A percentile compares a stretch with the other conserved stretches of the same genome.
These are phyloP conservation scores for Drosophila gunungcola DNA, from an alignment of 1,140 invertebrate genomes.

Conservation along the genomic window DNA sequence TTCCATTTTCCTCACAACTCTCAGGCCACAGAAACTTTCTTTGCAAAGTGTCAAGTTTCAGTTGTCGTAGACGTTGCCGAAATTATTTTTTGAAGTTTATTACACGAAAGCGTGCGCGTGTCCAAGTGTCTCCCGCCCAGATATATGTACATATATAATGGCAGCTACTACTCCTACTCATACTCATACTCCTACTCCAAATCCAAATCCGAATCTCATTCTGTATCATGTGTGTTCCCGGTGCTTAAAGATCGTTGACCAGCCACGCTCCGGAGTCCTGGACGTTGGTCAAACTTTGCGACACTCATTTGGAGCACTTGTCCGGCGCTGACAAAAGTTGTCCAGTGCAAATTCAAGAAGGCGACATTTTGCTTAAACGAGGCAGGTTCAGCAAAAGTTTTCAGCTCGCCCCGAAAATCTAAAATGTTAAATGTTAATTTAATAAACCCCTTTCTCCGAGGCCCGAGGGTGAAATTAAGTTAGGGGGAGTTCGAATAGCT, in stretches of 20 bases:
- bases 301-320: slow-evolving; percentile 64
- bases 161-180: slow-evolving; percentile 14
- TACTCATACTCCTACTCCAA: not conserved
- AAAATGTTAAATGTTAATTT: slow-evolving; percentile 64
- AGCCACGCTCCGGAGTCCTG: slow-evolving; percentile 1
- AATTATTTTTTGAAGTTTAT: slow-evolving; percentile 82
- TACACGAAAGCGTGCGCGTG: slow-evolving; percentile 53
- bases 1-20: slow-evolving; percentile 44
- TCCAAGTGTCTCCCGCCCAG: slow-evolving; percentile 34
- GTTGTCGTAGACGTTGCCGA: slow-evolving; percentile 73
- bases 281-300: slow-evolving; percentile 43
- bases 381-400: slow-evolving; percentile 43
- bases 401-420: slow-evolving; percentile 9
- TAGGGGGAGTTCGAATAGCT: slow-evolving; percentile 1
- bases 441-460: slow-evolving; percentile 55
- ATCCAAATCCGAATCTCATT: not conserved
- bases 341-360: slow-evolving; percentile 66
- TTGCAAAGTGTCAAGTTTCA: slow-evolving; percentile 80
- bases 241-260: slow-evolving; percentile 53
- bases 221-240: slow-evolving; percentile 31
- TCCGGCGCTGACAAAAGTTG: slow-evolving; percentile 55
- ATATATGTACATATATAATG: slow-evolving; percentile 15
- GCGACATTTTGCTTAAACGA: slow-evolving; percentile 67
- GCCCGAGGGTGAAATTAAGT: slow-evolving; percentile 8
- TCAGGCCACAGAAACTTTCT: slow-evolving; percentile 76